Base-by-base conservation (phyloP, 2,113 vertebrate genomes). In the Muscicapa adusta region DNA sequence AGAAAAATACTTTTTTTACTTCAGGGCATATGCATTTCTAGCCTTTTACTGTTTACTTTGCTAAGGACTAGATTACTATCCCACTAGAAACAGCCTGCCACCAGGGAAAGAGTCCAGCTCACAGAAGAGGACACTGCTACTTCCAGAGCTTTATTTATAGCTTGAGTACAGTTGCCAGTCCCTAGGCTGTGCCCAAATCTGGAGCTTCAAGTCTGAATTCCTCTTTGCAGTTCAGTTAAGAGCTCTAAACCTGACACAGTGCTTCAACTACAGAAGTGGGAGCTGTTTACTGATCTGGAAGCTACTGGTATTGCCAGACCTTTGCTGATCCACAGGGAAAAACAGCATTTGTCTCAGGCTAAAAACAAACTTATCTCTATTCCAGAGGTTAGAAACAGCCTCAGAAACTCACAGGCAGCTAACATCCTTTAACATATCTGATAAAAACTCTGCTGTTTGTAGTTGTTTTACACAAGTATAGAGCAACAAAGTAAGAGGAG, bases 121-220 rank as follows among this genome's bases (percentile, higher is more conserved):
- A 60, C 14, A 45, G 22, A 73, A 89, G 34, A 70, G 29, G 40
- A 87, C 50, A 31, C 3, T 36, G 38, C 51, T 70, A 56, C 85
- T 86, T 88, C 50, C 88, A 91, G 14, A 76, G 77, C 38, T 78
- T 85, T 87, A 87, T 94, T 93, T 95, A 94, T 78, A 95, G 66
- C 42, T 50, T 15, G 10, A 76, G 48, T 67, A 91, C 45, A 73
- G 62, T 45, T 66, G 31, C 19, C 75, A 68, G 51, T 50, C 74
- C 31, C 25, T 12, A 89, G 57, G 14, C 60, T 66, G 57, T 73
- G 90, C 42, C 71, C 93, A 95, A 56, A 94, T 76, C 80, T 67
- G 68, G 81, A 87, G 19, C 63, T 77, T 5, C 28, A 80, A 84
- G 43, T 60, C 9, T 50, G 34, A 94, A 77, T 53, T 66, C 34